Base-by-base conservation (phyloP, 2,797 vertebrate genomes). In the Thalassophryne amazonica region DNA sequence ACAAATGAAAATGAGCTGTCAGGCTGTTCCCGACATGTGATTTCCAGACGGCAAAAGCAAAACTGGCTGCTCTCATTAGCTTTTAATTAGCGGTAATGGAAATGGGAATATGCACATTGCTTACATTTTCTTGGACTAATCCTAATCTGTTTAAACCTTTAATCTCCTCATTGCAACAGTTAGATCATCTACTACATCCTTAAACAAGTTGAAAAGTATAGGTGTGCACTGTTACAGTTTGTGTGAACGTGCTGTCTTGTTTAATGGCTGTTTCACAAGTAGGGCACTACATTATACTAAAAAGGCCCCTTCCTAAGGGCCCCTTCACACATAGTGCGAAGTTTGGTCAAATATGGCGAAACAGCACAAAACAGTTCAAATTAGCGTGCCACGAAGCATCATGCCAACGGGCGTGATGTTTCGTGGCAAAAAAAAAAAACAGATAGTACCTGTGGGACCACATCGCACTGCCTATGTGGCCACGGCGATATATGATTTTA, bases 41-140 rank as follows among this genome's bases (percentile, higher is more conserved):
- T 54, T 71, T 68, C 35, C 33, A 36, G 18, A 13, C 45, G 55
- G 49, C 47, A 19, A 22, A 36, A 65, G 37, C 32, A 42, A 60
- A 68, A 73, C 71, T 45, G 60, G 47, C 70, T 64, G 36, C 56
- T 56, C 70, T 77, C 65, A 69, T 81, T 75, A 80, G 57, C 59
- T 70, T 54, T 63, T 77, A 69, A 77, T 76, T 58, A 68, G 43
- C 22, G 46, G 35, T 80, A 83, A 81, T 81, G 63, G 50, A 73
- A 57, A 72, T 47, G 55, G 67, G 69, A 64, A 72, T 51, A 63
- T n/a, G n/a, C 51, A 66, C 47, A 49, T 36, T 37, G 49, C 72
- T 43, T 53, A 24, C 56, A 68, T 68, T 73, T 81, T 65, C 46
- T 61, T 39, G 42, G 33, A 40, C 56, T 56, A 57, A 65, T 37